Evolutionary conservation across 1,140 invertebrate species (phyloP).

Genomic region (Galleria mellonella): DNA sequence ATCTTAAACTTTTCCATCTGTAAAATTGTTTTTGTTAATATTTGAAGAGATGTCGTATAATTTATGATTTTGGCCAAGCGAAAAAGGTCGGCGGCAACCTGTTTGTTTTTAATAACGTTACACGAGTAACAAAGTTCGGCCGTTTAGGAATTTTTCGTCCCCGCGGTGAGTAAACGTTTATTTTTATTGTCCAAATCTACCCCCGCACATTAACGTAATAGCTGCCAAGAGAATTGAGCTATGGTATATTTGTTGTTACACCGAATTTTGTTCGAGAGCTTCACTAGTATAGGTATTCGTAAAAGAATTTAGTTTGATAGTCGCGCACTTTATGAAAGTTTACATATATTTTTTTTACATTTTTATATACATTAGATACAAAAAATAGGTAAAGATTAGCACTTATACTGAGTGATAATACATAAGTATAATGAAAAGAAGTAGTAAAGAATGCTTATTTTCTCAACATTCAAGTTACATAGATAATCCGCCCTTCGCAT

Average conservation of each 20-base stretch:
- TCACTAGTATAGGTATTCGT: no score
- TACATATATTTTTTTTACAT: no score
- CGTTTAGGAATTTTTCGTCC: constrained; percentile 38
- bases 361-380: no score
- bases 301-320: no score
- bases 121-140: constrained; percentile 40
- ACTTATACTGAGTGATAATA: not conserved
- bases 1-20: constrained; percentile 2
- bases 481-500: not conserved
- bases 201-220: constrained; percentile 53
- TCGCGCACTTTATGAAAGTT: not conserved
- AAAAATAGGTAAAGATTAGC: no score
- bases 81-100: constrained; percentile 15
- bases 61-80: constrained; percentile 10
- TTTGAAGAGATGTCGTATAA: constrained; percentile 6
- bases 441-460: no score
- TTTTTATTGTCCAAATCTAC: constrained; percentile 59
- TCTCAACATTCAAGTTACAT: no score
- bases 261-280: constrained; percentile 9
- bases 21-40: constrained; percentile 1
- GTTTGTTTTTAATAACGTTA: constrained; percentile 28
- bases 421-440: not conserved
- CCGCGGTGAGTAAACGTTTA: constrained; percentile 42
- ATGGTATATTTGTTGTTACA: constrained; percentile 23
- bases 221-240: constrained; percentile 41